Conservation (phyloP, 2,888 invertebrate genomes). For the Maniola hyperantus region DNA sequence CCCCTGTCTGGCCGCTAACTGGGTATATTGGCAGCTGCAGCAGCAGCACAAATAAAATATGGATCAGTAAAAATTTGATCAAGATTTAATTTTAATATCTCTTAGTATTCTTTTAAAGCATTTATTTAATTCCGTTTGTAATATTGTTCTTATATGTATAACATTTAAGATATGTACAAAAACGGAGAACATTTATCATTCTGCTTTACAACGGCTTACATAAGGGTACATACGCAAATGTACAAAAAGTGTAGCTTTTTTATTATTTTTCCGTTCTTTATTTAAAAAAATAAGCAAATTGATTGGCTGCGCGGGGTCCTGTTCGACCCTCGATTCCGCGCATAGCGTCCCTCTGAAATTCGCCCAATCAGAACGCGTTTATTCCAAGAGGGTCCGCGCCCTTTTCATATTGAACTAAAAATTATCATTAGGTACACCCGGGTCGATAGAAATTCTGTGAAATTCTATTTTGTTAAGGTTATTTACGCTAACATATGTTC, state of each 20-base stretch:
- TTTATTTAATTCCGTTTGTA: background rate
- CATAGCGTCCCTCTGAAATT: conserved; percentile 53
- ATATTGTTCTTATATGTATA: background rate
- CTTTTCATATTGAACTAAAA: conserved; percentile 48
- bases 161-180: background rate
- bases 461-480: conserved; percentile 27
- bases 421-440: conserved; percentile 27
- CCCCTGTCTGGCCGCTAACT: too few relatives aligned
- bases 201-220: conserved; percentile 42
- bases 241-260: conserved; percentile 66
- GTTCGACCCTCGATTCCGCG: conserved; percentile 47
- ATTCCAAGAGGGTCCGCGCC: conserved; percentile 70
- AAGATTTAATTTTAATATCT: too few relatives aligned
- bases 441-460: conserved; percentile 26
- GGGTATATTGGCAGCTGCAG: too few relatives aligned
- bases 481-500: conserved; percentile 29
- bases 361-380: conserved; percentile 61
- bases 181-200: conserved; percentile 8
- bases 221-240: conserved; percentile 54
- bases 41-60: too few relatives aligned
- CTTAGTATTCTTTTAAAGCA: too few relatives aligned
- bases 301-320: conserved; percentile 75
- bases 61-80: too few relatives aligned
- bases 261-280: conserved; percentile 74
- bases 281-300: conserved; percentile 79